Evolutionary conservation across 2,113 vertebrate genomes (phyloP).

Genomic region (Tylochromis polylepis): DNA sequence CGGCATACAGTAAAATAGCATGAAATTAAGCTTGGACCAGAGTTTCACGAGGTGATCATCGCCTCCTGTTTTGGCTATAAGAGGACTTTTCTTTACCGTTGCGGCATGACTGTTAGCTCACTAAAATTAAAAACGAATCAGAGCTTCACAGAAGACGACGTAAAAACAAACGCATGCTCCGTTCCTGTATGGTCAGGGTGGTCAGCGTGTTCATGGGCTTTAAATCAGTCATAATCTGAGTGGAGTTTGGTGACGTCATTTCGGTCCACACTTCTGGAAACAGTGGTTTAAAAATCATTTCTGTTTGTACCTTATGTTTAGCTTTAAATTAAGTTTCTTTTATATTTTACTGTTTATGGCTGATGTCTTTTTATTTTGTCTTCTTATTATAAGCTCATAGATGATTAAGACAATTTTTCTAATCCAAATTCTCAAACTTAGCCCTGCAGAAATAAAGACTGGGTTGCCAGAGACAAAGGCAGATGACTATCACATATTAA

Average conservation of each 20-base stretch:
- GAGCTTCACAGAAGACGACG: not conserved
- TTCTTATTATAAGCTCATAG: not conserved
- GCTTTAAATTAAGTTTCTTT: not conserved
- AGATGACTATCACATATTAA: not conserved
- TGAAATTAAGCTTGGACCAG: not conserved
- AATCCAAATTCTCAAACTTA: not conserved
- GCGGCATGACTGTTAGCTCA: not conserved
- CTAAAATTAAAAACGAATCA: not conserved
- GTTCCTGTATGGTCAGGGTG: not conserved
- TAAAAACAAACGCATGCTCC: not conserved
- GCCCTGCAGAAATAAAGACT: not conserved
- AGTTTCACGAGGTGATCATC: not conserved
- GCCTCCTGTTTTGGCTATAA: not conserved
- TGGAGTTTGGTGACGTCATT: not conserved
- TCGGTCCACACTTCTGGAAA: not conserved
- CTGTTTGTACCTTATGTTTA: not conserved
- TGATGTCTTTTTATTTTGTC: not conserved
- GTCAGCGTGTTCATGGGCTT: not conserved
- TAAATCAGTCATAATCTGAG: not conserved
- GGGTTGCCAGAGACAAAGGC: not conserved
- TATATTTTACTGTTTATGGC: not conserved
- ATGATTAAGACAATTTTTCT: not conserved
- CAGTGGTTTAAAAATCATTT: not conserved
- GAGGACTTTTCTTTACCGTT: not conserved
- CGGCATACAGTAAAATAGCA: rapidly evolving